Percentiles rank a stretch among this genome's conserved stretches.
These are phyloP conservation scores for Percopsis omiscomaycus DNA, from an alignment of 2,797 vertebrate species.

Conservation along the genomic window DNA sequence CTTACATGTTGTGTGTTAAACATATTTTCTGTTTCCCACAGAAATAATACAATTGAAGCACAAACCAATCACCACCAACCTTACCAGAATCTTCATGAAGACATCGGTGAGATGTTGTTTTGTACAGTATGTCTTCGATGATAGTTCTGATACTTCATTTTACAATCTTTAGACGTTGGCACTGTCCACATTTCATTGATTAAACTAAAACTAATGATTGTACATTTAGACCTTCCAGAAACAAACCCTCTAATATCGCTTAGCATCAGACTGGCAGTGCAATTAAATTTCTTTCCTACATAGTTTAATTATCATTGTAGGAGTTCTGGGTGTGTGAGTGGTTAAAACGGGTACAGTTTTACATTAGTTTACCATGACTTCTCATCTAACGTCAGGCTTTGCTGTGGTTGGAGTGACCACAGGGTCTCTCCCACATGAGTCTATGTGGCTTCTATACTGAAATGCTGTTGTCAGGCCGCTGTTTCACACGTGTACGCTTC, in stretches of 20 bases:
- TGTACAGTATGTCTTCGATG: neutral
- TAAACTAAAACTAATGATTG: too few species aligned
- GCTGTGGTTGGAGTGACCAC: neutral
- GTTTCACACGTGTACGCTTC: neutral
- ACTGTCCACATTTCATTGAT: too few species aligned
- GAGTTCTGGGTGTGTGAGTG: neutral
- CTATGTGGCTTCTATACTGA: neutral
- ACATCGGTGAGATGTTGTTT: slow-evolving; percentile 40
- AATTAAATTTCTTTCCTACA: too few species aligned
- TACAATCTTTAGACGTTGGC: too few species aligned
- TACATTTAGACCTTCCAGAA: too few species aligned
- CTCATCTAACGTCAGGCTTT: neutral
- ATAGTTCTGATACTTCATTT: neutral
- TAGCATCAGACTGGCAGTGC: too few species aligned
- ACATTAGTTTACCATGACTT: neutral
- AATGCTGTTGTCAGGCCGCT: slow-evolving; percentile 2
- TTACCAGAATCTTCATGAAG: slow-evolving; percentile 12
- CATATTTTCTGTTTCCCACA: slow-evolving; percentile 17
- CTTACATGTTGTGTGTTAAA: neutral
- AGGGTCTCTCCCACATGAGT: neutral
- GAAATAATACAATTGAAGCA: slow-evolving; percentile 9
- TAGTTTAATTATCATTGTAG: too few species aligned
- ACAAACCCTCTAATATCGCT: too few species aligned
- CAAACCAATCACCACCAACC: slow-evolving; percentile 23
- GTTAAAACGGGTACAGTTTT: neutral